These are phyloP conservation scores for Alviniconcha strummeri DNA, from an alignment of 2,888 invertebrate genomes.

Conservation along the genomic window DNA sequence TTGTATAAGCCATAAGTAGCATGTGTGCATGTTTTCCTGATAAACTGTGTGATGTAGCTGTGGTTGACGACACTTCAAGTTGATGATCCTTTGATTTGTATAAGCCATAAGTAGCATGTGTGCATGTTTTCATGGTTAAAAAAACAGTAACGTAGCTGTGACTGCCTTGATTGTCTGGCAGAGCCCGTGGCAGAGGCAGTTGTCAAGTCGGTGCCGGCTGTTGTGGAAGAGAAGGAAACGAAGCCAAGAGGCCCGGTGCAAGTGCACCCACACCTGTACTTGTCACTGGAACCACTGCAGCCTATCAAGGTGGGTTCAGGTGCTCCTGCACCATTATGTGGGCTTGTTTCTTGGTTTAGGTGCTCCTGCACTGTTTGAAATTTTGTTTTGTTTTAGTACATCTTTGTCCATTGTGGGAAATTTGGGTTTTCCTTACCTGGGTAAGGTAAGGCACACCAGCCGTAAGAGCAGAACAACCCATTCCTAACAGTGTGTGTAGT, in stretches of 20 bases:
- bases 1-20: no score
- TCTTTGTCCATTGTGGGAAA: background rate
- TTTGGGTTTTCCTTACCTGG: no score
- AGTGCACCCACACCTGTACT: constrained; percentile 36
- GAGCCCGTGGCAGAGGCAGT: background rate
- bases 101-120: background rate
- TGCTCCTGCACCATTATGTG: constrained; percentile 26
- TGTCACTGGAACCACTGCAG: constrained; percentile 43
- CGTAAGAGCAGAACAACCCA: no score
- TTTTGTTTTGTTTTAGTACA: background rate
- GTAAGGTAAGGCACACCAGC: no score
- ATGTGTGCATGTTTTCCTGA: background rate
- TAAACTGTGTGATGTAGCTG: no score
- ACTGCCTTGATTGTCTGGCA: no score
- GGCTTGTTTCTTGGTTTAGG: background rate
- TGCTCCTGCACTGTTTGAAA: background rate
- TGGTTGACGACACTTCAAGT: no score
- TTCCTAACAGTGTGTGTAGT: no score
- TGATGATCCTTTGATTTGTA: no score
- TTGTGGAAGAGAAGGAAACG: constrained; percentile 17
- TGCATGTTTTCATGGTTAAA: background rate
- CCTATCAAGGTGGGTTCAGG: constrained; percentile 44
- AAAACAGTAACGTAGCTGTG: background rate
- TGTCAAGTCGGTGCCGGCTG: background rate
- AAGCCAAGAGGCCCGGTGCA: constrained; percentile 30